Conservation (phyloP, 2,113 vertebrate species). For the Protobothrops mucrosquamatus region DNA sequence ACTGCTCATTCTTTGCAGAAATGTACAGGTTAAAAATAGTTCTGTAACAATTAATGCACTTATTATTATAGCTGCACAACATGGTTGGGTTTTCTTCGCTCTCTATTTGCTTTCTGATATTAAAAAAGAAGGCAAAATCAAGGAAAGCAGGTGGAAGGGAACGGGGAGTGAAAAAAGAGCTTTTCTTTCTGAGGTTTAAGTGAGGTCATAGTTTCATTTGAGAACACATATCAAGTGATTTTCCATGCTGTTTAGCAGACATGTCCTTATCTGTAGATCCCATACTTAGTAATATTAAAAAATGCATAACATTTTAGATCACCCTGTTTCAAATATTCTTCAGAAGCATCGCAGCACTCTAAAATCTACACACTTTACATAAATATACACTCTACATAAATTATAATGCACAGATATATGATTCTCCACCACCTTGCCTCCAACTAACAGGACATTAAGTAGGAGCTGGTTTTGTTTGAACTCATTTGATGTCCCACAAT, state of each 20-base stretch:
- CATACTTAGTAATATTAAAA: background rate
- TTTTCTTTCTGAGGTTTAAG: constrained; percentile 39
- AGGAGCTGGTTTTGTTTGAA: background rate
- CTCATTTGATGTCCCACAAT: background rate
- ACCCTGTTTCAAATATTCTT: background rate
- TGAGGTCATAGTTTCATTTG: constrained; percentile 33
- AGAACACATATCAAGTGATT: constrained; percentile 29
- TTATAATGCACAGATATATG: background rate
- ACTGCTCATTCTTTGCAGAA: constrained; percentile 31
- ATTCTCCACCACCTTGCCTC: background rate
- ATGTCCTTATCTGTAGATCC: constrained; percentile 1
- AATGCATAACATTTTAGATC: background rate
- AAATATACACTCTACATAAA: background rate
- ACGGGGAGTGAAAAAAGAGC: background rate
- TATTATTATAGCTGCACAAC: constrained; percentile 29
- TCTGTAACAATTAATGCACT: constrained; percentile 2
- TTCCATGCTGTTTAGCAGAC: background rate
- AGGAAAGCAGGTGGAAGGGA: background rate
- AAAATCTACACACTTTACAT: background rate
- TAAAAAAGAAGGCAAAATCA: constrained; percentile 25
- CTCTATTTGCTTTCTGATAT: constrained; percentile 17
- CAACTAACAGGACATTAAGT: background rate
- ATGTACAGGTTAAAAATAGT: background rate
- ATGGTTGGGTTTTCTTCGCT: background rate
- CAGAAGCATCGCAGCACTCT: background rate